Conservation (phyloP, 2,797 vertebrate species). For the Squalus acanthias region DNA sequence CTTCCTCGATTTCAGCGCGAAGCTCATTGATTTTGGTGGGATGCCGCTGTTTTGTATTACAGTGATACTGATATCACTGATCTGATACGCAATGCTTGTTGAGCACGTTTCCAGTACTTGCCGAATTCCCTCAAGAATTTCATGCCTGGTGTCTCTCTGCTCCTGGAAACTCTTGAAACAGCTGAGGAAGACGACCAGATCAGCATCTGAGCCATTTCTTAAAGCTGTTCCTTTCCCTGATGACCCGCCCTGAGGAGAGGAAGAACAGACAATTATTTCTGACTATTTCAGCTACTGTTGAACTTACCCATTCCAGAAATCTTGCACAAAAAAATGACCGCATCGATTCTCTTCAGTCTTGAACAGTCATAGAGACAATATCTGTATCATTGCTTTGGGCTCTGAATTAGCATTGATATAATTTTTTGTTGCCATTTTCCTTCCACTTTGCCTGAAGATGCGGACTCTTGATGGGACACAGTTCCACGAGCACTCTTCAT, state of each 20-base stretch:
- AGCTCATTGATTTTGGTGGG: neutral
- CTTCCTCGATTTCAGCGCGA: neutral
- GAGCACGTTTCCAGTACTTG: neutral
- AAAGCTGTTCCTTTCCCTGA: conserved; percentile 26
- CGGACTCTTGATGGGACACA: neutral
- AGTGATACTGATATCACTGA: neutral
- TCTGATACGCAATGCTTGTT: neutral
- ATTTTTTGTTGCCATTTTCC: neutral
- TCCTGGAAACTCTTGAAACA: conserved; percentile 5
- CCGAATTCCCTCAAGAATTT: neutral
- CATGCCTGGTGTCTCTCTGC: neutral
- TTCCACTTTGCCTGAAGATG: neutral
- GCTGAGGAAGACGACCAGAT: conserved; percentile 29
- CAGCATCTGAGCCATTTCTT: neutral
- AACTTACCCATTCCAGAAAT: neutral
- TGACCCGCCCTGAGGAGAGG: neutral
- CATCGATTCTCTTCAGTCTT: neutral
- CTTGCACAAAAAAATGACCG: neutral
- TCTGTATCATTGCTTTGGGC: neutral
- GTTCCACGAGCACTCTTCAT: neutral
- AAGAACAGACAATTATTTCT: neutral
- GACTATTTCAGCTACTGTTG: neutral
- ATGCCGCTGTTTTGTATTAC: neutral
- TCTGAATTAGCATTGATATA: neutral
- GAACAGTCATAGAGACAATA: no score